Evolutionary conservation across 2,888 invertebrate genomes (phyloP).

Genomic region (Charanyca ferruginea): DNA sequence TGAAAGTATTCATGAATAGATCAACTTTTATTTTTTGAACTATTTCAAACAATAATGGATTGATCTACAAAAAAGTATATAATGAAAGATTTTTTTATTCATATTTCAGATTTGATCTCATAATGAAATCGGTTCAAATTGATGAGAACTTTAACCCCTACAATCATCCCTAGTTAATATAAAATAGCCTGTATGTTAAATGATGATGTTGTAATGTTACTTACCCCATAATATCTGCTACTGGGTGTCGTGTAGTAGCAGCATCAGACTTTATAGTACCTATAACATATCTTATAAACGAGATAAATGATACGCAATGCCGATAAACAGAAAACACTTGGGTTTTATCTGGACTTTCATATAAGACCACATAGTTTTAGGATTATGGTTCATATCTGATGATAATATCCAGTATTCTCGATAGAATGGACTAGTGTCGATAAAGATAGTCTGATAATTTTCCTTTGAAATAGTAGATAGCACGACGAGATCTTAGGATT

Average conservation of each 20-base stretch:
- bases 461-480: not conserved
- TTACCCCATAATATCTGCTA: conserved; percentile 49
- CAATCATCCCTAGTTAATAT: too few species aligned
- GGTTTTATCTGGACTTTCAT: conserved; percentile 48
- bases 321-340: conserved; percentile 47
- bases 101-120: too few species aligned
- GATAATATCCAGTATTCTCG: conserved; percentile 1
- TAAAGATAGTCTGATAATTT: not conserved
- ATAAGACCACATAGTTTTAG: conserved; percentile 31
- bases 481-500: not conserved
- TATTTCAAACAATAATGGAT: too few species aligned
- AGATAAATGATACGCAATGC: conserved; percentile 58
- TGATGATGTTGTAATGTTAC: conserved; percentile 15
- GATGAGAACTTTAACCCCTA: too few species aligned
- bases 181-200: not conserved
- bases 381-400: conserved; percentile 9
- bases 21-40: too few species aligned
- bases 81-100: too few species aligned
- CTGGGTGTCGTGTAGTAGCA: conserved; percentile 1
- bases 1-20: too few species aligned
- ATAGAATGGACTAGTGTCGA: not conserved
- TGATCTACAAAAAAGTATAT: too few species aligned
- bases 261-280: conserved; percentile 50
- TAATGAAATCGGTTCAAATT: too few species aligned
- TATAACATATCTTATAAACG: conserved; percentile 54